Conservation (phyloP, 2,113 vertebrate species). For the Tringa solitaria region DNA sequence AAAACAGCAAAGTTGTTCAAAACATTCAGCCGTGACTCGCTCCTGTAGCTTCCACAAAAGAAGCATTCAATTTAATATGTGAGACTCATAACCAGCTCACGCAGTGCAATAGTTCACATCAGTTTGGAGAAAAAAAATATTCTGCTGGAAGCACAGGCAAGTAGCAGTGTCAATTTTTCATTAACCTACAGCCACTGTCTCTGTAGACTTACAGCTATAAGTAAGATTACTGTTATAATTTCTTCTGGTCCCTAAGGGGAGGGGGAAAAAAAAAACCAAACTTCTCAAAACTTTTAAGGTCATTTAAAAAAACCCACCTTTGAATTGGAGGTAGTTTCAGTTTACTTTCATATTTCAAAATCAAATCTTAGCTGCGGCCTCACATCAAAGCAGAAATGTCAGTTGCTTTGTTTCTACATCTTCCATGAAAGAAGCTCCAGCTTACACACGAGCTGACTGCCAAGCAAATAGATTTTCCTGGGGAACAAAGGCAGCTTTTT, state of each 20-base stretch:
- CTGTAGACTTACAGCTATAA: slow-evolving; percentile 51
- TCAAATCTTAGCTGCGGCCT: slow-evolving; percentile 51
- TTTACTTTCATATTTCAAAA: slow-evolving; percentile 73
- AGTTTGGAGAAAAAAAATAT: slow-evolving; percentile 21
- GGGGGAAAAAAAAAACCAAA: background rate
- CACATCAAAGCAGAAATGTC: slow-evolving; percentile 57
- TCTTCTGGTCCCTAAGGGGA: slow-evolving; percentile 57
- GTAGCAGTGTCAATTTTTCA: slow-evolving; percentile 70
- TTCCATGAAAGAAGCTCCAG: slow-evolving; percentile 2
- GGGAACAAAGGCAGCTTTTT: slow-evolving; percentile 45
- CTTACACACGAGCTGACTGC: background rate
- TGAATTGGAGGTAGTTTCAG: slow-evolving; percentile 55
- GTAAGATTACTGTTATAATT: slow-evolving; percentile 73
- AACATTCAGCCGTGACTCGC: background rate
- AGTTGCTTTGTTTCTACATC: slow-evolving; percentile 49
- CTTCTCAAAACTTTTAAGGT: slow-evolving; percentile 70
- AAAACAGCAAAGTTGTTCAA: background rate
- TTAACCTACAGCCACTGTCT: slow-evolving; percentile 70
- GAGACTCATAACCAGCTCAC: slow-evolving; percentile 37
- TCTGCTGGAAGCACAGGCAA: slow-evolving; percentile 47
- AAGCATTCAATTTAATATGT: slow-evolving; percentile 36
- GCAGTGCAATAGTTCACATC: slow-evolving; percentile 47
- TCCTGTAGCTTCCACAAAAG: background rate
- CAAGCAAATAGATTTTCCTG: slow-evolving; percentile 45
- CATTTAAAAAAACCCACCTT: slow-evolving; percentile 58